Conservation (phyloP, 2,113 vertebrate genomes). For the Corydoras maculifer region DNA sequence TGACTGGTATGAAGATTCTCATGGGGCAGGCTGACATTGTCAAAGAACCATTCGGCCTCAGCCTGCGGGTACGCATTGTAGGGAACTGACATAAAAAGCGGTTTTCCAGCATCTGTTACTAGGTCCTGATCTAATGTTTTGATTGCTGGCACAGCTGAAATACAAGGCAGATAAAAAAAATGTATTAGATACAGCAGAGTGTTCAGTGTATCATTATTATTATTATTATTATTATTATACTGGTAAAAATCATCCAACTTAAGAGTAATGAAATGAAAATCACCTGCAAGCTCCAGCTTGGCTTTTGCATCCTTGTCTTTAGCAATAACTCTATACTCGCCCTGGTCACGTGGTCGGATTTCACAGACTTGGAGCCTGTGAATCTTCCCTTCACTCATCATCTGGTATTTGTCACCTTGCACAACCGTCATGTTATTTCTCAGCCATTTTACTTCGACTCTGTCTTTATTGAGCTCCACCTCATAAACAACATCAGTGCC, state of each 20-base stretch:
- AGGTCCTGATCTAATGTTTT: conserved; percentile 89
- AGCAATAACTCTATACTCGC: conserved; percentile 87
- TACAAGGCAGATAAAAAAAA: too few species aligned
- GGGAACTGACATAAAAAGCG: conserved; percentile 83
- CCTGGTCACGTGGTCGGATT: conserved; percentile 90
- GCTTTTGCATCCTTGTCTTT: conserved; percentile 97
- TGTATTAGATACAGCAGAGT: too few species aligned
- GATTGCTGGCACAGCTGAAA: conserved; percentile 82
- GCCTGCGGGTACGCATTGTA: conserved; percentile 90
- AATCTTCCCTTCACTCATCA: conserved; percentile 96
- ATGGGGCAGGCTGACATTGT: conserved; percentile 69
- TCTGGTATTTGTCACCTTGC: conserved; percentile 97
- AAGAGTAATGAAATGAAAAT: conserved; percentile 27
- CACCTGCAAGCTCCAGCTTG: conserved; percentile 94
- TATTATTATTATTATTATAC: too few species aligned
- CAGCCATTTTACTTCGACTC: conserved; percentile 92
- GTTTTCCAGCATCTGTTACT: conserved; percentile 87
- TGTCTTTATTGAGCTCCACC: conserved; percentile 94
- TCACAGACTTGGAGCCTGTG: conserved; percentile 92
- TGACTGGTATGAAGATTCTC: conserved; percentile 78
- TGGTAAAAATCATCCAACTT: too few species aligned
- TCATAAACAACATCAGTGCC: conserved; percentile 85
- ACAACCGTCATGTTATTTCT: conserved; percentile 95
- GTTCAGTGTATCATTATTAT: too few species aligned
- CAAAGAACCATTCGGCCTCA: conserved; percentile 86